A percentile compares a stretch with the other conserved stretches of the same genome.
Conservation (phyloP, 1,140 invertebrate species). For the Adelges cooleyi region DNA sequence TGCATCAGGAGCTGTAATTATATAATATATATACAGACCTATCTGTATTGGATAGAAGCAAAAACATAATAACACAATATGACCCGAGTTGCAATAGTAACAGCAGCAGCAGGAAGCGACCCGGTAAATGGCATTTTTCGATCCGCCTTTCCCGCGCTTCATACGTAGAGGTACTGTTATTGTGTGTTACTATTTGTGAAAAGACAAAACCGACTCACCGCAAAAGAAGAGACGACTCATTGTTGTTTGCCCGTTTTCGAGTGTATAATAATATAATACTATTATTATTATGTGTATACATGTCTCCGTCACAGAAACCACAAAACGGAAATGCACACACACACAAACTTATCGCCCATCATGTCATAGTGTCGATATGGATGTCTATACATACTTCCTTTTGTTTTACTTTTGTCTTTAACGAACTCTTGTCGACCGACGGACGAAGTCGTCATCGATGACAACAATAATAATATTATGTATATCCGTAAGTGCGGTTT, state of each 20-base stretch:
- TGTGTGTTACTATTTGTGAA: neutral
- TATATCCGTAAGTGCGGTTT: too few species aligned
- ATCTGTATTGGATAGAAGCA: too few species aligned
- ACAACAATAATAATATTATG: neutral
- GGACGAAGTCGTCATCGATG: neutral
- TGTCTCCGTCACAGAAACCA: neutral
- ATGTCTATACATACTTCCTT: neutral
- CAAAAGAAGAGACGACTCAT: neutral
- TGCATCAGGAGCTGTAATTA: too few species aligned
- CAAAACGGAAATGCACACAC: slow-evolving; percentile 9
- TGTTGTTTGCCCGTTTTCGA: neutral
- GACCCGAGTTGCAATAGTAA: too few species aligned
- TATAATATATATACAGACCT: too few species aligned
- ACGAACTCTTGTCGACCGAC: neutral
- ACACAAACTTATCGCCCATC: neutral
- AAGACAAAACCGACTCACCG: neutral
- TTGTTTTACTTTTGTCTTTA: neutral
- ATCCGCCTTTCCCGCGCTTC: neutral
- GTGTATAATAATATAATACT: neutral
- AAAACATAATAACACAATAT: too few species aligned
- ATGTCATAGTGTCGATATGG: neutral
- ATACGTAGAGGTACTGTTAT: neutral
- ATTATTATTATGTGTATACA: neutral
- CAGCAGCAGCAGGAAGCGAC: too few species aligned
- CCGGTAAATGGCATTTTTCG: too few species aligned